Percentiles rank a stretch among this genome's conserved stretches.
Conservation (phyloP, 2,888 invertebrate genomes). For the Phrixothrix hirtus region DNA sequence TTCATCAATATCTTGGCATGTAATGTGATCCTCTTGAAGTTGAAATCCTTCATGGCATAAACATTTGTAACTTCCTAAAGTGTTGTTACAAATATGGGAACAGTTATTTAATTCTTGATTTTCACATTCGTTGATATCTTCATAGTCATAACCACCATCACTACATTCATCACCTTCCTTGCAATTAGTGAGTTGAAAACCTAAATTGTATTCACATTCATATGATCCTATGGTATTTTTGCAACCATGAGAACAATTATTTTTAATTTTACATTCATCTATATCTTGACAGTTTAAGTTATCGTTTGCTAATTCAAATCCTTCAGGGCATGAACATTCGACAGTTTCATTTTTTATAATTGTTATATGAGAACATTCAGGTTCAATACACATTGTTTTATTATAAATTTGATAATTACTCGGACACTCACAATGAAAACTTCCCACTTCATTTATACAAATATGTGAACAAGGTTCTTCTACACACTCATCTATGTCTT, state of each 20-base stretch:
- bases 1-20: conserved; percentile 41
- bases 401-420: conserved; percentile 52
- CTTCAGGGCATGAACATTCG: conserved; percentile 54
- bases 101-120: conserved; percentile 56
- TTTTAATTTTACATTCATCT: conserved; percentile 49
- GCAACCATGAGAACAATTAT: conserved; percentile 57
- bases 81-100: conserved; percentile 61
- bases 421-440: conserved; percentile 50
- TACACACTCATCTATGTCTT: conserved; percentile 56
- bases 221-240: conserved; percentile 58
- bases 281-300: conserved; percentile 51
- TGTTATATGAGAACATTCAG: conserved; percentile 49
- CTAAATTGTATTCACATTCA: conserved; percentile 64
- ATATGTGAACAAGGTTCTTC: conserved; percentile 46
- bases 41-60: conserved; percentile 56
- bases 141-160: conserved; percentile 54
- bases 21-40: conserved; percentile 42
- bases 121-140: conserved; percentile 52
- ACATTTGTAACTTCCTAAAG: conserved; percentile 59
- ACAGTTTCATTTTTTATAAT: conserved; percentile 44
- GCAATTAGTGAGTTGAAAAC: conserved; percentile 53
- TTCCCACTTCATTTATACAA: conserved; percentile 46
- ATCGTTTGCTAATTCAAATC: conserved; percentile 54
- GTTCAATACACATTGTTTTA: conserved; percentile 49
- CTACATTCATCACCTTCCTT: conserved; percentile 38